A percentile compares a stretch with the other conserved stretches of the same genome.
Conservation (phyloP, 2,888 invertebrate species). For the Drosophila bunnanda region DNA sequence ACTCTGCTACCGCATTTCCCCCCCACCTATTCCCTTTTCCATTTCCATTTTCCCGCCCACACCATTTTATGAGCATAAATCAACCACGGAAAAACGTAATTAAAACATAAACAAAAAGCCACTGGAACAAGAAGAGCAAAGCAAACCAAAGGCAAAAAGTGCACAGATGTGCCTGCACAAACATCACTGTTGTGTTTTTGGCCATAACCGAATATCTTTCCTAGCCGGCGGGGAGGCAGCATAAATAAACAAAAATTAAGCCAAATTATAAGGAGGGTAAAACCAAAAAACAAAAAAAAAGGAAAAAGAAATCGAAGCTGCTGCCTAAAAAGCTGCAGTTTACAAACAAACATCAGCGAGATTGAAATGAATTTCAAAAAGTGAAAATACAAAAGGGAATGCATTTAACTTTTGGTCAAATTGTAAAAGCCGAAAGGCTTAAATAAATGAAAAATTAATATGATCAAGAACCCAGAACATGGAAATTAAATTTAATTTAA, state of each 20-base stretch:
- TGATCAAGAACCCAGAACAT: constrained; percentile 20
- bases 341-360: constrained; percentile 8
- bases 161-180: constrained; percentile 62
- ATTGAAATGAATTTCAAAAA: constrained; percentile 16
- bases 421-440: constrained; percentile 21
- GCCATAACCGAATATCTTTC: constrained; percentile 39
- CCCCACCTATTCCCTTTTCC: not conserved
- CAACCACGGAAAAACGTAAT: constrained; percentile 74
- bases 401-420: constrained; percentile 36
- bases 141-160: constrained; percentile 51
- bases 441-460: constrained; percentile 46
- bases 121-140: constrained; percentile 43
- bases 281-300: too few species aligned
- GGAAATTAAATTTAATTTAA: constrained; percentile 62
- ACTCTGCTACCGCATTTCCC: constrained; percentile 9
- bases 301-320: not conserved
- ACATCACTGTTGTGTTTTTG: constrained; percentile 39
- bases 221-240: constrained; percentile 24
- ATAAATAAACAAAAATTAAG: constrained; percentile 31
- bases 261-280: constrained; percentile 40
- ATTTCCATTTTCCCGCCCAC: constrained; percentile 7
- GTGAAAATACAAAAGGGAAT: not conserved
- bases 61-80: constrained; percentile 63
- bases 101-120: constrained; percentile 75
- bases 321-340: constrained; percentile 16